A percentile compares a stretch with the other conserved stretches of the same genome.
Conservation (phyloP, 1,140 invertebrate genomes). For the Dreissena rostriformis region DNA sequence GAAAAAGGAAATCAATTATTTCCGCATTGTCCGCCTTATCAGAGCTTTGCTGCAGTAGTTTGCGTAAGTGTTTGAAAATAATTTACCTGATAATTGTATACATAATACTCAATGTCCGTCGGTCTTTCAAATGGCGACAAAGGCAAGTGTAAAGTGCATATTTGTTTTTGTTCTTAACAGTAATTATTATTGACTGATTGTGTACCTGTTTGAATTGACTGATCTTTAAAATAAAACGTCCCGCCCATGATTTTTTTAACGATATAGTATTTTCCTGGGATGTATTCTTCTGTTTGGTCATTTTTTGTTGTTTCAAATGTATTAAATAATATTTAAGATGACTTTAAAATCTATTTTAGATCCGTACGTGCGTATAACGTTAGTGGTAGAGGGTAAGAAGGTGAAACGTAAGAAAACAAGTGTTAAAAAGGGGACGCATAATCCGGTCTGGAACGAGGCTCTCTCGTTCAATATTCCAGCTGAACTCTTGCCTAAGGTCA, state of each 20-base stretch:
- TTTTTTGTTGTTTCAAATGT: neutral
- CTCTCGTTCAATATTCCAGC: constrained; percentile 84
- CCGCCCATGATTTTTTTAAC: neutral
- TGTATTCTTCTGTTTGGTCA: neutral
- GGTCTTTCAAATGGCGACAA: too few relatives aligned
- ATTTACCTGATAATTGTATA: too few relatives aligned
- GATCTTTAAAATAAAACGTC: too few relatives aligned
- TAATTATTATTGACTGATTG: too few relatives aligned
- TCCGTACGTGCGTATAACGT: constrained; percentile 85
- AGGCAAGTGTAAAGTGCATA: too few relatives aligned
- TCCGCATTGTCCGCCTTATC: too few relatives aligned
- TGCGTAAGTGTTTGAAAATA: too few relatives aligned
- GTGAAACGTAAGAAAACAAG: constrained; percentile 85
- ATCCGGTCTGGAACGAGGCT: constrained; percentile 85
- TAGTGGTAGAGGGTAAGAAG: constrained; percentile 84
- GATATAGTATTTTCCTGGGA: neutral
- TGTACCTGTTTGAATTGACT: too few relatives aligned
- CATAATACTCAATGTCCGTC: too few relatives aligned
- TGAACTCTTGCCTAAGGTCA: constrained; percentile 72
- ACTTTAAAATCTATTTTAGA: constrained; percentile 79
- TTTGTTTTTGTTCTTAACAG: too few relatives aligned
- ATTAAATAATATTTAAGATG: neutral
- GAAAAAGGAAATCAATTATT: too few relatives aligned
- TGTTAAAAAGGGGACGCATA: constrained; percentile 82
- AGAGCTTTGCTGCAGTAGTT: too few relatives aligned